A percentile compares a stretch with the other conserved stretches of the same genome.
These are phyloP conservation scores for Brachionichthys hirsutus DNA, from an alignment of 2,113 vertebrate species.

Conservation along the genomic window DNA sequence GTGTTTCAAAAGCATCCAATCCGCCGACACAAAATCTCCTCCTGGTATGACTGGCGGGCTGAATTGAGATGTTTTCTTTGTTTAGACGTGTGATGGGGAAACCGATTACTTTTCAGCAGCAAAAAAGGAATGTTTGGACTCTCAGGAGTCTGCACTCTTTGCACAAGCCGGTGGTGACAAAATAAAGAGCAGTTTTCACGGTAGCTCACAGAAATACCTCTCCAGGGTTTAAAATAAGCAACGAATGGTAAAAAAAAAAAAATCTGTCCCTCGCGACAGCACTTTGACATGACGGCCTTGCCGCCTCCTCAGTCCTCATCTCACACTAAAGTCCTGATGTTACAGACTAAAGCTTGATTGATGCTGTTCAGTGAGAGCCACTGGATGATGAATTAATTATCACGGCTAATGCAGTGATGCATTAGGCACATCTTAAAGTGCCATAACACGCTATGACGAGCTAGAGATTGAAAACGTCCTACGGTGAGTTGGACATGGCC, in stretches of 20 bases:
- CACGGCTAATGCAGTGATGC: constrained; percentile 61
- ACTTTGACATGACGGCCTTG: constrained; percentile 3
- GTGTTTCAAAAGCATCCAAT: constrained; percentile 42
- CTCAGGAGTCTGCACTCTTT: background rate
- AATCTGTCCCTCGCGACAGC: constrained; percentile 17
- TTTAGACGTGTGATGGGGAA: constrained; percentile 24
- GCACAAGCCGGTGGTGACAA: constrained; percentile 6
- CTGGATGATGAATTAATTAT: constrained; percentile 48
- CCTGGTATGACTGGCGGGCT: constrained; percentile 24
- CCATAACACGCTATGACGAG: constrained; percentile 44
- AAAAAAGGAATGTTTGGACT: constrained; percentile 19
- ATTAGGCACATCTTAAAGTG: constrained; percentile 48
- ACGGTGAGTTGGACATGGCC: too few species aligned
- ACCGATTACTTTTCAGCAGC: constrained; percentile 30
- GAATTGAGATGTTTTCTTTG: constrained; percentile 15
- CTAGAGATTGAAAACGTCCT: background rate
- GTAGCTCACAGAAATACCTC: constrained; percentile 21
- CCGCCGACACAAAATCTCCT: constrained; percentile 29
- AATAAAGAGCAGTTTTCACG: constrained; percentile 24
- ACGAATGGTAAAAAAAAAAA: constrained; percentile 21
- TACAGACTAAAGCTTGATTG: constrained; percentile 39
- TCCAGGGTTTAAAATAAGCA: constrained; percentile 3
- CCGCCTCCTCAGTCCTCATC: constrained; percentile 1
- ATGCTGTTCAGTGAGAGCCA: constrained; percentile 49
- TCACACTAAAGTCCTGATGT: constrained; percentile 35